Base-by-base conservation (phyloP, 2,113 vertebrate species). In the Sialia sialis region DNA sequence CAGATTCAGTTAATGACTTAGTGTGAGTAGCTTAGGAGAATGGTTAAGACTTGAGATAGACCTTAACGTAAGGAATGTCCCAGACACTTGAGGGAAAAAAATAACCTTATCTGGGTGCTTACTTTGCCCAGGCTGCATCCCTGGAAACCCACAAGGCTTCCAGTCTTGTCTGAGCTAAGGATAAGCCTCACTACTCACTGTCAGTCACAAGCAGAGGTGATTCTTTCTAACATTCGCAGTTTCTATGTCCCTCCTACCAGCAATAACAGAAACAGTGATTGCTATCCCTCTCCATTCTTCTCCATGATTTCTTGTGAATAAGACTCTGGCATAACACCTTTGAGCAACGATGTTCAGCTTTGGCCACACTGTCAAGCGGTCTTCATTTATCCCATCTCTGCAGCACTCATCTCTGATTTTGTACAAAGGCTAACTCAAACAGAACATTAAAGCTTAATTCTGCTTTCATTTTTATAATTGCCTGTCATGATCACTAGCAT, bases 381-480 rank as follows among this genome's bases (percentile, higher is more conserved):
- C 30, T 73, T 80, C 22, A 20, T 87, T 51, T 76, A 68, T 23
- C 5, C 7, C 20, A 32, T 55, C 17, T 30, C 39, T 46, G 22
- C 39, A 68, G 22, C 8, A 30, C 3, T 62, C 25, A 26, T 54
- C 30, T 76, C 58, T 68, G 39, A 30, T 94, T 83, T 87, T 48
- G 11, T 52, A 26, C 21, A 67, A 52, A 84, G 43, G 15, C n/a
- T 16, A 25, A 68, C 27, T 78, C 9, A 78, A 59, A 49, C 4
- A 22, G 19, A 84, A 58, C 15, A 58, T 58, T 78, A 52, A 74
- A 69, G 17, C 10, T 55, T 89, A 91, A 66, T 89, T 64, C 22
- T 83, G 29, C 43, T 84, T 76, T 70, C 21, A 55, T 86, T 78
- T 82, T 86, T 76, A n/a, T 26, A 83, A 79, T 66, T 66, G 3